phyloP scores from a whole-genome alignment of 2,888 invertebrate genomes.

The Ceratothoa steindachneri region DNA sequence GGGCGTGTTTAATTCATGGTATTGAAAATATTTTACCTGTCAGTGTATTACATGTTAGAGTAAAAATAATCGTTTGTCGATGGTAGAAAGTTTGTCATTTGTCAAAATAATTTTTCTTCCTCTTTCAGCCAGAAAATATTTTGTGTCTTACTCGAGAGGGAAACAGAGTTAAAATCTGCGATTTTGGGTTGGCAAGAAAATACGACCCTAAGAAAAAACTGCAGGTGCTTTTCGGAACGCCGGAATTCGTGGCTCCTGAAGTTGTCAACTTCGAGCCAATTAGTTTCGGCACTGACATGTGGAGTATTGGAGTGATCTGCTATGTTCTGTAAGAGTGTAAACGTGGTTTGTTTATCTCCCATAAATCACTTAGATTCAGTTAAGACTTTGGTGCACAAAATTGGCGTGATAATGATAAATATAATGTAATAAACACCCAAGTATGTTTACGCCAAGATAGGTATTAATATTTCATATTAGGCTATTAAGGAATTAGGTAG shows the following conservation, averaged over 20 bases:
- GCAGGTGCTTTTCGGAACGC: constrained; percentile 93
- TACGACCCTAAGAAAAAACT: constrained; percentile 87
- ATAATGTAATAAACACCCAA: neutral
- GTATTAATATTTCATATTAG: neutral
- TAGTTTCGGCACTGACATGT: constrained; percentile 94
- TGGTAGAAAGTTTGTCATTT: no score
- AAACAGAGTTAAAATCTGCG: constrained; percentile 97
- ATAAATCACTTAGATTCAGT: neutral
- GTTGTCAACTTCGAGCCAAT: constrained; percentile 98
- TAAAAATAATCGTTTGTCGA: no score
- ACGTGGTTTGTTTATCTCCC: no score
- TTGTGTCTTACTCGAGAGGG: constrained; percentile 90
- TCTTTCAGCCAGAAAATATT: constrained; percentile 75
- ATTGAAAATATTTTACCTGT: no score
- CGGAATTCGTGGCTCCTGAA: constrained; percentile 98
- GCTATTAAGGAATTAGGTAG: no score
- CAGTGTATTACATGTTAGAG: no score
- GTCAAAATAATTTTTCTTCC: neutral
- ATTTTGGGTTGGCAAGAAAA: constrained; percentile 91
- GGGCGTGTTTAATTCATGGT: no score
- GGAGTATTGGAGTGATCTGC: constrained; percentile 96
- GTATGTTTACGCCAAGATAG: neutral
- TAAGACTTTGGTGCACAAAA: neutral
- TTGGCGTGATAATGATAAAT: neutral
- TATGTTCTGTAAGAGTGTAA: constrained; percentile 85